A percentile compares a stretch with the other conserved stretches of the same genome.
phyloP scores from a whole-genome alignment of 1,140 invertebrate genomes.

The Zaprionus inermis region DNA sequence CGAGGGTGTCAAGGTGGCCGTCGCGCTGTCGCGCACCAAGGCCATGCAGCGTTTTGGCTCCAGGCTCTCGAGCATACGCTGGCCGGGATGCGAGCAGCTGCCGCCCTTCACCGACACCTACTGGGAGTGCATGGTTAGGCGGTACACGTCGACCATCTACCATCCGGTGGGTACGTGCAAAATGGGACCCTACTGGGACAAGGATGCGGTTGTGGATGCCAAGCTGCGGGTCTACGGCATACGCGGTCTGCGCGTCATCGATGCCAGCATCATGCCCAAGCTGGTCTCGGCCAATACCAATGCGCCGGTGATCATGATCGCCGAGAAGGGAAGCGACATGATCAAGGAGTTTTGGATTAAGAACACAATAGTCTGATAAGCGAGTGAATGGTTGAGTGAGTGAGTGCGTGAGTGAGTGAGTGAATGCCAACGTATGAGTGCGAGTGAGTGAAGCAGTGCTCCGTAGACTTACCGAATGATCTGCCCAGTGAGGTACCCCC shows the following conservation, averaged over 20 bases:
- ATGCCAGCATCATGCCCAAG: constrained; percentile 93
- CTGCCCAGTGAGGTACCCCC: constrained; percentile 3
- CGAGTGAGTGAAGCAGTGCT: neutral
- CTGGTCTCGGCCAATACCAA: constrained; percentile 94
- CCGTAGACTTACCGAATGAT: constrained; percentile 6
- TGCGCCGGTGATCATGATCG: constrained; percentile 93
- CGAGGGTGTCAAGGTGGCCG: constrained; percentile 92
- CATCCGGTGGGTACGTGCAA: constrained; percentile 96
- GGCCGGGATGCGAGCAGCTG: constrained; percentile 89
- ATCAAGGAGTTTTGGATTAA: constrained; percentile 92
- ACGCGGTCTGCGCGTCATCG: constrained; percentile 91
- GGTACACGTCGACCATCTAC: constrained; percentile 92
- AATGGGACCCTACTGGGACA: constrained; percentile 95
- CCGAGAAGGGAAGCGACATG: constrained; percentile 92
- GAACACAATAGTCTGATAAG: constrained; percentile 72
- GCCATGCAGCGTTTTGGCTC: constrained; percentile 90
- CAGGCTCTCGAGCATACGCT: constrained; percentile 87
- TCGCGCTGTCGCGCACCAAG: constrained; percentile 90
- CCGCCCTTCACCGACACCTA: constrained; percentile 89
- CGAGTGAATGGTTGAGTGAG: neutral
- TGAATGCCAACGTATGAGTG: constrained; percentile 11
- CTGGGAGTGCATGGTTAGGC: constrained; percentile 93
- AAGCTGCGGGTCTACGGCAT: constrained; percentile 92
- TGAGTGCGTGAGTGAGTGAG: constrained; percentile 9
- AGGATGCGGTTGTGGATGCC: constrained; percentile 94